Percentiles rank a stretch among this genome's conserved stretches.
Conservation (phyloP, 2,888 invertebrate species). For the Scelioninae gen. 2 region DNA sequence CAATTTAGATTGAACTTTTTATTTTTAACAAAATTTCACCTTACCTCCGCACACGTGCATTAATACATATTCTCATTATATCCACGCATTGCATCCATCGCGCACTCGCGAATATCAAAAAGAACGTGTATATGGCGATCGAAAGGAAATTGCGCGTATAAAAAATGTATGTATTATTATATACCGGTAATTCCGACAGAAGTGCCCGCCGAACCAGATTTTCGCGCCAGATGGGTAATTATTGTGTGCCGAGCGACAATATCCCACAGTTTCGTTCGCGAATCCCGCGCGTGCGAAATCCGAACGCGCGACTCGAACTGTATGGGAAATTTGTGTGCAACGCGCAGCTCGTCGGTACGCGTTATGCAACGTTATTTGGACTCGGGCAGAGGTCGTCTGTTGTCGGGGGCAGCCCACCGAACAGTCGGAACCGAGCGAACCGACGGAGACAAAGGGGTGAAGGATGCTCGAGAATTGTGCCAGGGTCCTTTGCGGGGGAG, state of each 20-base stretch:
- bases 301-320: constrained; percentile 32
- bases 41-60: no score
- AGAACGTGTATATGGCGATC: no score
- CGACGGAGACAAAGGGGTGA: constrained; percentile 59
- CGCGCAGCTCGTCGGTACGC: constrained; percentile 3
- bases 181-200: no score
- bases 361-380: constrained; percentile 52
- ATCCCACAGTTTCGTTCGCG: not conserved
- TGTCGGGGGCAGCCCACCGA: constrained; percentile 54
- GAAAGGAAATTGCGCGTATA: no score
- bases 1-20: no score
- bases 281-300: constrained; percentile 2
- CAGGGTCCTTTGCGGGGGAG: constrained; percentile 57
- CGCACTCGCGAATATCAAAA: no score
- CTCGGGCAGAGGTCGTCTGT: constrained; percentile 56
- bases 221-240: no score
- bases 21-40: no score
- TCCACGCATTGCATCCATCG: no score
- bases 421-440: constrained; percentile 46
- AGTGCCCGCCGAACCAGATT: no score
- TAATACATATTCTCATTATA: no score
- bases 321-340: constrained; percentile 45
- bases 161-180: no score
- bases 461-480: constrained; percentile 59
- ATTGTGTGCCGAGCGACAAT: not conserved